Evolutionary conservation across 2,888 invertebrate genomes (phyloP), one percentile per base, ranked within the genome.

Genomic region (Hypena proboscidalis): DNA sequence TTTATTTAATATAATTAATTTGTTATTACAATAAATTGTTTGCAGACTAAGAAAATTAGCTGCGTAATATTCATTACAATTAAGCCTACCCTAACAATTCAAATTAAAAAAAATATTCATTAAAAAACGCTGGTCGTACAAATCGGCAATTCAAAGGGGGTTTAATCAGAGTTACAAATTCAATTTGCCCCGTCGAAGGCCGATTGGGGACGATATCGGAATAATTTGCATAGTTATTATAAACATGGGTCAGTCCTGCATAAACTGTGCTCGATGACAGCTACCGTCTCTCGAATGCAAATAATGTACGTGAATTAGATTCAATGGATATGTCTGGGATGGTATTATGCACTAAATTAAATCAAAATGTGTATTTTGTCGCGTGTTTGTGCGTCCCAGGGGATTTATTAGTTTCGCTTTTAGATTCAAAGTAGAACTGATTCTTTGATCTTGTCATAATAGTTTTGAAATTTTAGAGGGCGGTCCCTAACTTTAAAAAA

Each of bases 201-300:
- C 80, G 80, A 84, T 85, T 83, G 81, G 83, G 83, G 77, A 74
- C 73, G 79, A 76, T 85, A 87, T 86, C 80, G 80, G 82, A 80
- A 83, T 82, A 82, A 90, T 90, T 90, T 89, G 89, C 90, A 90
- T 90, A 88, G 85, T 87, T 89, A 89, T 90, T 88, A 86, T 89
- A 87, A 87, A 85, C 89, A 86, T 77, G 85, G 88, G 85, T 86
- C 88, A 86, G 75, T 77, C 79, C 83, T 82, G 86, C 83, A 84
- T 87, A 85, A 87, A 83, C 83, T 77, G 71, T 69, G 70, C 63
- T 67, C 74, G 81, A 77, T 85, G 85, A 86, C 85, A 83, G 82
- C 78, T 78, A 70, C 77, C 76, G 76, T 77, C 80, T 83, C 81
- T 74, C 71, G 62, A 75, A 84, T 84, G 82, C 80, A 82, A 85